These are phyloP conservation scores for Tetraodon nigroviridis DNA, from an alignment of 2,113 vertebrate genomes.

Conservation along the genomic window DNA sequence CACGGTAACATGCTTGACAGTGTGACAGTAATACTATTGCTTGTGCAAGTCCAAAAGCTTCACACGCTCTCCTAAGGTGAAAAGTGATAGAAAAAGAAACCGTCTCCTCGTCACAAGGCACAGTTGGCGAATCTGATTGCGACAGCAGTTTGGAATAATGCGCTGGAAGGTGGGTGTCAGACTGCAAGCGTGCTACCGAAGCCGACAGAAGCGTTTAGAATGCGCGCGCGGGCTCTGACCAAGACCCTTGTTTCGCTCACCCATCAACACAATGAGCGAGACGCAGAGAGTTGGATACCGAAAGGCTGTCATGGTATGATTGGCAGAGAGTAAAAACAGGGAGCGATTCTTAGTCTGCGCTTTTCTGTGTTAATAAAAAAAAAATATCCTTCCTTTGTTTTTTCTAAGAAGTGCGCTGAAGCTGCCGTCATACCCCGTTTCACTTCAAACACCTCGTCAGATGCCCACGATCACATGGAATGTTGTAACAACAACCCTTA, in stretches of 20 bases:
- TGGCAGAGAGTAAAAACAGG: slow-evolving; percentile 42
- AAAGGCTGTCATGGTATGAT: slow-evolving; percentile 57
- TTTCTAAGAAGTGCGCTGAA: slow-evolving; percentile 3
- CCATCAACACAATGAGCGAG: slow-evolving; percentile 4
- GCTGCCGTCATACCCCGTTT: background rate
- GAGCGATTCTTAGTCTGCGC: slow-evolving; percentile 5
- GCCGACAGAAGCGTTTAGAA: slow-evolving; percentile 22
- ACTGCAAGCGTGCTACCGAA: slow-evolving; percentile 38
- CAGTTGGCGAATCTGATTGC: slow-evolving; percentile 65
- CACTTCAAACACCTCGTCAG: background rate
- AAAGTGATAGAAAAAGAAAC: slow-evolving; percentile 12
- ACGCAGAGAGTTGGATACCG: slow-evolving; percentile 18
- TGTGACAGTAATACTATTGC: slow-evolving; percentile 58
- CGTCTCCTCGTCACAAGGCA: slow-evolving; percentile 66
- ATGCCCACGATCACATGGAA: slow-evolving; percentile 10
- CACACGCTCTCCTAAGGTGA: slow-evolving; percentile 37
- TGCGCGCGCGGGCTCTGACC: slow-evolving; percentile 8
- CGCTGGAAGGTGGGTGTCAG: slow-evolving; percentile 31
- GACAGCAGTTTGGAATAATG: slow-evolving; percentile 49
- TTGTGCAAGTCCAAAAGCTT: slow-evolving; percentile 52
- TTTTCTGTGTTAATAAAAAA: slow-evolving; percentile 10
- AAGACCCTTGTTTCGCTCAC: slow-evolving; percentile 8
- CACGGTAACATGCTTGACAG: slow-evolving; percentile 38
- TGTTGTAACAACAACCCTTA: slow-evolving; percentile 14
- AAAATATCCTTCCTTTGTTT: slow-evolving; percentile 5